A percentile compares a stretch with the other conserved stretches of the same genome.
These are phyloP conservation scores for Microctonus aethiopoides DNA, from an alignment of 2,888 invertebrate species.

Conservation along the genomic window DNA sequence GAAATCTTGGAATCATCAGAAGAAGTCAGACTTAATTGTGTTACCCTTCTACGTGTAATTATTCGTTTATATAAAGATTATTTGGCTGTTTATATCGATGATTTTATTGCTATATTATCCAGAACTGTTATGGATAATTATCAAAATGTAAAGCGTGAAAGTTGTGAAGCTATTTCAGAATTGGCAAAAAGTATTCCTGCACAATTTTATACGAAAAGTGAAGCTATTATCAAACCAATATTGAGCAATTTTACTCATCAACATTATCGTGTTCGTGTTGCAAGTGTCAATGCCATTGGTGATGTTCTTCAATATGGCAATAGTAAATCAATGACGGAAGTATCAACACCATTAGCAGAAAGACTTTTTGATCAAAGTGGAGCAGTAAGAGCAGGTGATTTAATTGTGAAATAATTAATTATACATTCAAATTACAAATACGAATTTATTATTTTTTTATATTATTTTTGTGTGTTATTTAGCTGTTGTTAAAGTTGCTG, in stretches of 20 bases:
- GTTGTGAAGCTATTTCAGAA: conserved; percentile 78
- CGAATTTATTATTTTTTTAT: neutral
- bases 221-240: conserved; percentile 79
- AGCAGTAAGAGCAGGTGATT: conserved; percentile 73
- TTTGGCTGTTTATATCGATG: conserved; percentile 78
- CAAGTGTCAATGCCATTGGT: conserved; percentile 80
- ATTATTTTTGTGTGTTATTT: conserved; percentile 41
- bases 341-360: conserved; percentile 85
- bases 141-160: conserved; percentile 83
- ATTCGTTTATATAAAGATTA: conserved; percentile 74
- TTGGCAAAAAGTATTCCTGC: conserved; percentile 74
- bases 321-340: conserved; percentile 77
- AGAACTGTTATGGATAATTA: conserved; percentile 82
- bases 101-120: conserved; percentile 78
- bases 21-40: conserved; percentile 81
- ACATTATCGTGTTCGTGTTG: conserved; percentile 82
- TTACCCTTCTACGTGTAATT: conserved; percentile 76
- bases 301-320: conserved; percentile 71
- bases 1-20: conserved; percentile 81
- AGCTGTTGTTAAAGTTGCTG: conserved; percentile 82
- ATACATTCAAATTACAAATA: neutral
- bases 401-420: neutral
- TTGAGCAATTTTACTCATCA: conserved; percentile 82
- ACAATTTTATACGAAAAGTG: conserved; percentile 81
- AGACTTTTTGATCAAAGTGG: conserved; percentile 87